Evolutionary conservation across 1,140 invertebrate genomes (phyloP), one percentile per base, ranked within the genome.

Genomic region (Venturia canescens): DNA sequence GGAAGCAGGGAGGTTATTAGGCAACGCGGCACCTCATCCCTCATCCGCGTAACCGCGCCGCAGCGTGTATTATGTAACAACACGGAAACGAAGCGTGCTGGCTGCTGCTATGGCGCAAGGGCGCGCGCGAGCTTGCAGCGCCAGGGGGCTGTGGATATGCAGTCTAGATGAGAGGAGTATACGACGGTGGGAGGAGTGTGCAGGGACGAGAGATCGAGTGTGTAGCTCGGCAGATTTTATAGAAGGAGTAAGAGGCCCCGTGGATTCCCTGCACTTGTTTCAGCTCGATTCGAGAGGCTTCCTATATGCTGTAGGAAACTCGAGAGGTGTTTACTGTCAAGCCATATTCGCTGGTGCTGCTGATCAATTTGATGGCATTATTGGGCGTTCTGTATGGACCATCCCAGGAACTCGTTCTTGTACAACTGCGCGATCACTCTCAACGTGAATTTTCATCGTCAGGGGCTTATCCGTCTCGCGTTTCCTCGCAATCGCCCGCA

Each of bases 1-100:
- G 83, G 82, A 81, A 86, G 83, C 83, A 80, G 85, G 86, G 83
- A 87, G 90, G 90, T 90, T 91, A 91, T 91, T 91, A 91, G 90
- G 89, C 89, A 90, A 89, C 89, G 87, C 87, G 88, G 89, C 89
- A 91, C 88, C 90, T 91, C 90, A 89, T 91, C 88, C 88, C 88
- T 91, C 90, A 92, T 91, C 87, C 88, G 86, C 86, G 89, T 88
- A 88, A 89, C 90, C 89, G 87, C 89, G 87, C 88, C 87, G 89
- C 89, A 90, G 86, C 88, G 87, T 92, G 89, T 91, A 92, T 92
- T 91, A 92, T 92, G 90, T 91, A 92, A 90, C 91, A 91, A 90
- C 90, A 89, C 87, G 88, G 88, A 90, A 91, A 91, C 90, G 89
- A 91, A 90, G 75, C 75, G 75, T 77, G 75, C 75, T 77, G 75